A percentile compares a stretch with the other conserved stretches of the same genome.
Conservation (phyloP, 2,888 invertebrate genomes). For the Leistus spinibarbis region DNA sequence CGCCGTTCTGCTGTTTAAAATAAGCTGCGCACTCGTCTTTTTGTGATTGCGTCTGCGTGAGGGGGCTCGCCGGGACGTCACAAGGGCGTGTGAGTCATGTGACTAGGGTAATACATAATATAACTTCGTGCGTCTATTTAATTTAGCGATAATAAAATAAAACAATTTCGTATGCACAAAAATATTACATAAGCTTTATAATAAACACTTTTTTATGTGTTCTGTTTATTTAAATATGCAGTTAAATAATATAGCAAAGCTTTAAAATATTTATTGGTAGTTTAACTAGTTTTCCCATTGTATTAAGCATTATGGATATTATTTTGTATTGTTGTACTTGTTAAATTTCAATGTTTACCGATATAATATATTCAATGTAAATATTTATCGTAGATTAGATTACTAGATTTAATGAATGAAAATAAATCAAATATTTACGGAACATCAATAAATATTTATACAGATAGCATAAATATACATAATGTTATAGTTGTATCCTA, state of each 20-base stretch:
- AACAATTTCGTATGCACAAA: no score
- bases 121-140: no score
- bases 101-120: background rate
- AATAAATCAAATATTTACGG: background rate
- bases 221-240: no score
- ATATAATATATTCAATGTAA: background rate
- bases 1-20: background rate
- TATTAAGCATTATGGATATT: background rate
- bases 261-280: background rate
- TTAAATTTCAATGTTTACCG: background rate
- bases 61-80: constrained; percentile 4
- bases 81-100: constrained; percentile 3
- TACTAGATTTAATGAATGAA: background rate
- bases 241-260: no score
- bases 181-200: background rate
- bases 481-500: no score
- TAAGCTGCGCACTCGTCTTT: background rate
- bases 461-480: background rate
- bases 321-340: no score
- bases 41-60: background rate
- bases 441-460: background rate
- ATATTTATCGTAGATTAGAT: background rate
- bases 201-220: background rate
- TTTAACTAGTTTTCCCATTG: background rate
- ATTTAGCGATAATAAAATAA: no score